A percentile compares a stretch with the other conserved stretches of the same genome.
These are phyloP conservation scores for Falco punctatus DNA, from an alignment of 2,113 vertebrate species.

Conservation along the genomic window DNA sequence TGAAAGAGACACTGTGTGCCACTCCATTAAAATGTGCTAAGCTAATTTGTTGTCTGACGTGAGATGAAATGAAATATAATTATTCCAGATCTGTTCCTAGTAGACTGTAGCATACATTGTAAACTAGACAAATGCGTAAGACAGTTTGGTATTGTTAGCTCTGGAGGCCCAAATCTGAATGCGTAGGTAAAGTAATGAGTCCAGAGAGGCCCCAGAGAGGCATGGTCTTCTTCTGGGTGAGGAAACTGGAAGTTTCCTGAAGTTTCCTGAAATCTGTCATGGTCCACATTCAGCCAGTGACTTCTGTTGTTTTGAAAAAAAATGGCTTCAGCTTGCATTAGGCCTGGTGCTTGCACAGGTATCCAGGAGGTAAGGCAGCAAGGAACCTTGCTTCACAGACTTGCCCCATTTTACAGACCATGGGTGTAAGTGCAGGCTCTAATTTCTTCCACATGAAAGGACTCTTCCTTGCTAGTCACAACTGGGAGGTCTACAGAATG, in stretches of 20 bases:
- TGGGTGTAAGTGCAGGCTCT: neutral
- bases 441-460: neutral
- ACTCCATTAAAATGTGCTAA: constrained; percentile 71
- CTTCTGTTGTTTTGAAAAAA: neutral
- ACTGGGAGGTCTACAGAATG: neutral
- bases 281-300: neutral
- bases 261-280: neutral
- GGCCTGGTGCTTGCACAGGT: neutral
- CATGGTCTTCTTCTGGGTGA: neutral
- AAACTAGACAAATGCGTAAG: neutral
- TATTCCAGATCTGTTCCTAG: constrained; percentile 55
- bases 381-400: neutral
- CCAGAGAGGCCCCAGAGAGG: neutral
- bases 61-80: constrained; percentile 67
- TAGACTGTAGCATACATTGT: constrained; percentile 3
- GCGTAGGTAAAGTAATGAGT: neutral
- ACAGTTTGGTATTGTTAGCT: neutral
- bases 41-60: constrained; percentile 64
- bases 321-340: neutral
- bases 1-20: constrained; percentile 53
- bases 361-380: neutral
- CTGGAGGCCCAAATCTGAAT: neutral
- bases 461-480: neutral
- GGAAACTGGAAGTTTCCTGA: neutral
- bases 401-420: neutral